Conservation (phyloP, 2,113 vertebrate genomes). For the Gorsachius goisagi region DNA sequence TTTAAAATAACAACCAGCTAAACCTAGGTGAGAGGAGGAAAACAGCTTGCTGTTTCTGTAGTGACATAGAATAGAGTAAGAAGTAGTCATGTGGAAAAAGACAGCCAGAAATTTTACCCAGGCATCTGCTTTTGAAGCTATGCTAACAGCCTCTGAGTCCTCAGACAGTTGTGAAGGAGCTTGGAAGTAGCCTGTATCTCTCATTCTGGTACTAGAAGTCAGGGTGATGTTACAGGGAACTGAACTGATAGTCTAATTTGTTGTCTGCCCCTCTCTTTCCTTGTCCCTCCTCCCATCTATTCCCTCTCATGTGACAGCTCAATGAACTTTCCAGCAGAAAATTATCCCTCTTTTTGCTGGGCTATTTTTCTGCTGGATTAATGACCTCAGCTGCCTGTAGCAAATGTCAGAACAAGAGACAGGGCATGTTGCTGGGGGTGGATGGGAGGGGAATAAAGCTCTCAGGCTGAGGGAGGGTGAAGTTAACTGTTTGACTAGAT, state of each 20-base stretch:
- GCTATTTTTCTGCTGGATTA: conserved; percentile 34
- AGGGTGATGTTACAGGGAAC: not conserved
- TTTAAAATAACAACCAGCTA: not conserved
- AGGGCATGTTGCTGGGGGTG: not conserved
- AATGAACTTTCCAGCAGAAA: conserved; percentile 38
- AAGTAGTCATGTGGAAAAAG: not conserved
- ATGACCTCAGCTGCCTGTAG: not conserved
- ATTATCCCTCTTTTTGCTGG: conserved; percentile 19
- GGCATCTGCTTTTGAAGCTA: not conserved
- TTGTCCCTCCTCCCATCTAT: not conserved
- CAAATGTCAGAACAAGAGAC: not conserved
- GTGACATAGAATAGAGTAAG: not conserved
- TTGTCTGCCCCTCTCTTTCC: not conserved
- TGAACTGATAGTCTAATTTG: not conserved
- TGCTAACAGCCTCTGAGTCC: not conserved
- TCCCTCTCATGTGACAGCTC: conserved; percentile 5
- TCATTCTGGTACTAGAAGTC: not conserved
- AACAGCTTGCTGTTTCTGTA: not conserved
- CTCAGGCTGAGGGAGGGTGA: not conserved
- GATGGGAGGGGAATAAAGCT: not conserved
- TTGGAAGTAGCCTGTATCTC: not conserved
- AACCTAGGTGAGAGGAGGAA: not conserved
- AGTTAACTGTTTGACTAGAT: not conserved
- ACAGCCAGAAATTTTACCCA: not conserved
- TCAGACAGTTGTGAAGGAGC: not conserved